Percentiles rank a stretch among this genome's conserved stretches.
These are phyloP conservation scores for Parotia lawesii DNA, from an alignment of 2,113 vertebrate genomes.

Conservation along the genomic window DNA sequence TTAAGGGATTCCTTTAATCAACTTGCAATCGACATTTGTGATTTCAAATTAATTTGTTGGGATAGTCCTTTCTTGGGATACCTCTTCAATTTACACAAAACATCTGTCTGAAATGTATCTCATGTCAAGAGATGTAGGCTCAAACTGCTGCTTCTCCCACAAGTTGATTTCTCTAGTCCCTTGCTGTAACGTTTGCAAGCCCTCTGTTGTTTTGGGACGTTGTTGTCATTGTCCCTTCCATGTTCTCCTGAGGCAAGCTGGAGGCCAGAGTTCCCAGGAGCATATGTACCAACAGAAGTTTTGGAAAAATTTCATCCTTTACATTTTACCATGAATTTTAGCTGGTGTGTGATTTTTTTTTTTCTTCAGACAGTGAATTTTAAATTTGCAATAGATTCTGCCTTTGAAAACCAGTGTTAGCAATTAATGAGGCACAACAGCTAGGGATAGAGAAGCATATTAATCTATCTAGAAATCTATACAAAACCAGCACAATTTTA, in stretches of 20 bases:
- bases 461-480: background rate
- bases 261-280: background rate
- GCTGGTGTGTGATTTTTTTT: background rate
- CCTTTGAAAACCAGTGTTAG: background rate
- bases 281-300: background rate
- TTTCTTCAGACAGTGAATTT: background rate
- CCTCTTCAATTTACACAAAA: background rate
- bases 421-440: background rate
- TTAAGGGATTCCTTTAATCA: background rate
- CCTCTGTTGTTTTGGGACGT: background rate
- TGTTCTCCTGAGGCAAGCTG: background rate
- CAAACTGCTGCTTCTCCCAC: background rate
- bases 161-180: background rate
- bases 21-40: background rate
- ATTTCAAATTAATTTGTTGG: background rate
- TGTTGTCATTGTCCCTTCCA: background rate
- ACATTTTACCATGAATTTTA: background rate
- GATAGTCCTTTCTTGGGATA: background rate
- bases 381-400: background rate
- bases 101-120: background rate
- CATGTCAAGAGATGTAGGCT: background rate
- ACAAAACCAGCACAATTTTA: background rate
- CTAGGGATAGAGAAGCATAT: background rate
- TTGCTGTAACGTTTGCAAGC: background rate
- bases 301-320: background rate